Percentiles rank a stretch among this genome's conserved stretches.
Conservation (phyloP, 2,888 invertebrate species). For the Microdon myrmicae region DNA sequence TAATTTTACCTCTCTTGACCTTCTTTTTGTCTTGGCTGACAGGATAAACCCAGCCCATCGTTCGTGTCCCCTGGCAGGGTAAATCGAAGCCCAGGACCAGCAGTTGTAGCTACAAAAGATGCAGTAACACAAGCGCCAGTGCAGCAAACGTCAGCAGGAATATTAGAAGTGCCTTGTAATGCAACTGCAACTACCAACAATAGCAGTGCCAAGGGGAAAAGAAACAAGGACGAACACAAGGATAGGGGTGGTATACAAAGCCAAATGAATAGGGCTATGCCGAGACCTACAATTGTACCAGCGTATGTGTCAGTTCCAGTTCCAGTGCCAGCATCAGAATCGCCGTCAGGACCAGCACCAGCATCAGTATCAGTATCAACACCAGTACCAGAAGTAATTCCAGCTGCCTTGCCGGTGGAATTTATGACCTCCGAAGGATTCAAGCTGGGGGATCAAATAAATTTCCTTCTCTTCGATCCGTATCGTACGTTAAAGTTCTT, state of each 20-base stretch:
- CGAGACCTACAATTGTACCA: neutral
- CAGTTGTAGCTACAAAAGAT: slow-evolving; percentile 13
- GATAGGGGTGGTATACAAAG: slow-evolving; percentile 12
- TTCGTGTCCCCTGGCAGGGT: slow-evolving; percentile 18
- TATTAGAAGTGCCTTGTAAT: slow-evolving; percentile 38
- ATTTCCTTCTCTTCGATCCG: slow-evolving; percentile 52
- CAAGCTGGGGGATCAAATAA: slow-evolving; percentile 45
- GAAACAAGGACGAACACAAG: slow-evolving; percentile 35
- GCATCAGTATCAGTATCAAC: slow-evolving; percentile 13
- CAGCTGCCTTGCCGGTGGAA: slow-evolving; percentile 31
- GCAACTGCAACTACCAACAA: slow-evolving; percentile 28
- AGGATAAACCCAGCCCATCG: slow-evolving; percentile 34
- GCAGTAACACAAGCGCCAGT: slow-evolving; percentile 24
- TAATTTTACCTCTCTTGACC: slow-evolving; percentile 9
- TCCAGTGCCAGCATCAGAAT: slow-evolving; percentile 49
- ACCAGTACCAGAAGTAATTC: slow-evolving; percentile 7
- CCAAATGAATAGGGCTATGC: neutral
- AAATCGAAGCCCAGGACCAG: slow-evolving; percentile 4
- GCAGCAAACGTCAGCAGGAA: slow-evolving; percentile 39
- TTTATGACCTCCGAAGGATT: slow-evolving; percentile 42
- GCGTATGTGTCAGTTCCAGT: slow-evolving; percentile 15
- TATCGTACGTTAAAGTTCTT: slow-evolving; percentile 52
- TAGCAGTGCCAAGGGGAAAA: slow-evolving; percentile 33
- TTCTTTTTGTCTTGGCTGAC: slow-evolving; percentile 12
- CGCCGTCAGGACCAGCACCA: slow-evolving; percentile 9